phyloP scores from a whole-genome alignment of 2,113 vertebrate species.

The Raja brachyura region DNA sequence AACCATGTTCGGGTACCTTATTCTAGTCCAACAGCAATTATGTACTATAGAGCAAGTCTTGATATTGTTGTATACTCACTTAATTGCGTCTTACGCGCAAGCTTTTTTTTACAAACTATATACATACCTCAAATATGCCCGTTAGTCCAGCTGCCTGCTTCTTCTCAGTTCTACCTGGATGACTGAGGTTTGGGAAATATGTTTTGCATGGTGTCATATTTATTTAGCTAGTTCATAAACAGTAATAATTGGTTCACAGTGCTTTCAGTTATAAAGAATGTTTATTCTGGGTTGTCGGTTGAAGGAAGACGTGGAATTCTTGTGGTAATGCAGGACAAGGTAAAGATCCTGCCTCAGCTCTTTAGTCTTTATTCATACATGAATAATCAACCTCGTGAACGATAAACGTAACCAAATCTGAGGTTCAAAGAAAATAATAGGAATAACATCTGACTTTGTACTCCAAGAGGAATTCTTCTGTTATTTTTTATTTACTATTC shows the following conservation, averaged over 20 bases:
- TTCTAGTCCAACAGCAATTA: too few relatives aligned
- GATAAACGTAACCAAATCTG: not conserved
- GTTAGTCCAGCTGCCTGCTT: not conserved
- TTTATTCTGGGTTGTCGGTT: not conserved
- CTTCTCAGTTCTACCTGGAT: not conserved
- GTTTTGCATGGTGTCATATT: not conserved
- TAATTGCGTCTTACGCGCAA: too few relatives aligned
- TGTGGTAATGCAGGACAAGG: not conserved
- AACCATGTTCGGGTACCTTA: too few relatives aligned
- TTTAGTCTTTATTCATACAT: not conserved
- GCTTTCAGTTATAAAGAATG: not conserved
- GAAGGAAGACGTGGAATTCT: not conserved
- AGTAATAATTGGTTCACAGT: not conserved
- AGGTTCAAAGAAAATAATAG: not conserved
- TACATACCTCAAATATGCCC: too few relatives aligned
- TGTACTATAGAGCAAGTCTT: too few relatives aligned
- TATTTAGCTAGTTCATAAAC: not conserved
- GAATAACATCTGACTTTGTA: not conserved
- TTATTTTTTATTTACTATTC: not conserved
- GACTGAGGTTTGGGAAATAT: not conserved
- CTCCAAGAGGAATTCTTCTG: not conserved
- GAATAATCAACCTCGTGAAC: not conserved
- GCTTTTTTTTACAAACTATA: too few relatives aligned
- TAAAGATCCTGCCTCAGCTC: not conserved
- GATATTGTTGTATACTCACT: too few relatives aligned